Evolutionary conservation across 2,888 invertebrate genomes (phyloP), one percentile per base, ranked within the genome.

Genomic region (Epistrophella euchroma): DNA sequence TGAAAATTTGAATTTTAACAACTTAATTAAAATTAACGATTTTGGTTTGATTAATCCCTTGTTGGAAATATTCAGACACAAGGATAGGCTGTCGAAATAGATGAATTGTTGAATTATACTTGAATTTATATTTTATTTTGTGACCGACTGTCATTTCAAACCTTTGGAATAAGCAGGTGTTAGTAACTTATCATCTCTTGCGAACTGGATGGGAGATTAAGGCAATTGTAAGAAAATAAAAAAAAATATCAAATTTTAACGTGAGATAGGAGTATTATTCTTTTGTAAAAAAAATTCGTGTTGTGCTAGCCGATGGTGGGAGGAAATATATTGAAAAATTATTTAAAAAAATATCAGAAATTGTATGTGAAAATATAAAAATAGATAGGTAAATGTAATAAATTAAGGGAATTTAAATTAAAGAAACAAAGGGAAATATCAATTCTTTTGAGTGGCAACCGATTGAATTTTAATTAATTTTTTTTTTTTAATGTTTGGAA

Each of bases 251-350:
- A 50, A 52, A 62, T 45, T 28, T 37, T 15, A 22, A n/a, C 19
- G 10, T 45, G 43, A 25, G 25, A 5, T 22, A 19, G 2, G 58
- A 43, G 52, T 13, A 32, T 37, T 55, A 25, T 47, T 43, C 22
- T 35, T 60, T 56, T 19, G 66, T 50, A 66, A 66, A 13, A 32
- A 66, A n/a, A 43, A 28, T 62, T 50, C 17, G 17, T 40, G n/a
- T 10, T n/a, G n/a, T 45, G 13, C 2, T 25, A 4, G n/a, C n/a
- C n/a, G 25, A 28, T 32, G 45, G 37, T 40, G 43, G 58, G 45
- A 35, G 58, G 40, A 58, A 66, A 78, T 37, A 58, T 52, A 80
- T 80, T 70, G 45, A 47, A 75, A 70, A 70, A 56, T 75, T 81
- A 76, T 81, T 71, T 47, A 64, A 55, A 55, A 60, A 52, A 60